These are phyloP conservation scores for Puffinus mauretanicus DNA, from an alignment of 2,113 vertebrate species.

Conservation along the genomic window DNA sequence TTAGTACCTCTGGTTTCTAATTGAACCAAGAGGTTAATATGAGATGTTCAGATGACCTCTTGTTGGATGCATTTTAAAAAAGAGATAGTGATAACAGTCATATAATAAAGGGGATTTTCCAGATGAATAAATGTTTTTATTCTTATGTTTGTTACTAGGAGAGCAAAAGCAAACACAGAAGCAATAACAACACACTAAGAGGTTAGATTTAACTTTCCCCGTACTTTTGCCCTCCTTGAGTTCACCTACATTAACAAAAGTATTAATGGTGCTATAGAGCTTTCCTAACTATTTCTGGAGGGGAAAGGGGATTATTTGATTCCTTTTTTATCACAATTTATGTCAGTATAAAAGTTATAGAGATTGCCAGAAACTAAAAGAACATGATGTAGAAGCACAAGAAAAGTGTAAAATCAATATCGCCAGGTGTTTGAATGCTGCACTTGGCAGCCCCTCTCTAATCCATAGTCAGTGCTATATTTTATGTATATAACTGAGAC, in stretches of 20 bases:
- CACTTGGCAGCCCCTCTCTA: slow-evolving; percentile 66
- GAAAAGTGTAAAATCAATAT: slow-evolving; percentile 79
- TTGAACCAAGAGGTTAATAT: background rate
- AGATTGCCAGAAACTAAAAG: slow-evolving; percentile 76
- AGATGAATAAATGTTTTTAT: slow-evolving; percentile 40
- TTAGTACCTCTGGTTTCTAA: background rate
- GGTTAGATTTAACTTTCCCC: slow-evolving; percentile 37
- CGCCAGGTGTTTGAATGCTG: slow-evolving; percentile 66
- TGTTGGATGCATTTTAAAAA: background rate
- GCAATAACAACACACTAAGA: background rate
- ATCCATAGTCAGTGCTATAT: slow-evolving; percentile 64
- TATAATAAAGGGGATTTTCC: background rate
- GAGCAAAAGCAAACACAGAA: slow-evolving; percentile 3
- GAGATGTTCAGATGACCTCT: background rate
- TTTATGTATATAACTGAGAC: slow-evolving; percentile 68
- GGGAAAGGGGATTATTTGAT: slow-evolving; percentile 49
- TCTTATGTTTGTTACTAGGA: slow-evolving; percentile 21
- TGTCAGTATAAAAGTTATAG: slow-evolving; percentile 76
- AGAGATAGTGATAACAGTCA: background rate
- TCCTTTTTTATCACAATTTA: slow-evolving; percentile 75
- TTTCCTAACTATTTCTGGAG: slow-evolving; percentile 66
- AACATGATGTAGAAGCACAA: slow-evolving; percentile 74
- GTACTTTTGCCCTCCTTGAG: slow-evolving; percentile 7
- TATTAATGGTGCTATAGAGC: slow-evolving; percentile 69
- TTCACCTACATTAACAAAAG: slow-evolving; percentile 70